Evolutionary conservation across 2,797 vertebrate genomes (phyloP).

Genomic region (Sebastes alutus): DNA sequence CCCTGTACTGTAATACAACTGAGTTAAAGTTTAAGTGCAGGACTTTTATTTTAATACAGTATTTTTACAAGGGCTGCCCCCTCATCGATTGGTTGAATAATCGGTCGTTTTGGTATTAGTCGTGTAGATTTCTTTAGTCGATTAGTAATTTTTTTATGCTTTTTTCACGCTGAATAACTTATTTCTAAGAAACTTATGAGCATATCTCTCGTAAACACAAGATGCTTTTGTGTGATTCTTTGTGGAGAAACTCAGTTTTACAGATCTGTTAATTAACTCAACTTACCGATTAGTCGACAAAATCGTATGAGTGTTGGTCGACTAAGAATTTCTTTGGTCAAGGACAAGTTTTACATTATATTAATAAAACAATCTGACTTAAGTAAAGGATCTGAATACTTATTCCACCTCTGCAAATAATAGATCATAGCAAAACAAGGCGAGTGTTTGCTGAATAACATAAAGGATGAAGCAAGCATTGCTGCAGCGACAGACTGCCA

Average conservation of each 20-base stretch:
- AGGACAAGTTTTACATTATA: not conserved
- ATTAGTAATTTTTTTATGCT: too few species aligned
- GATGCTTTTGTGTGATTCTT: too few species aligned
- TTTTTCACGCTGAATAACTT: too few species aligned
- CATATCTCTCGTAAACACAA: too few species aligned
- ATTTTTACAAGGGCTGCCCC: not conserved
- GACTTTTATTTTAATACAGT: not conserved
- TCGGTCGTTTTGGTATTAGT: too few species aligned
- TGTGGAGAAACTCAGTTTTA: too few species aligned
- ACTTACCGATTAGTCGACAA: too few species aligned
- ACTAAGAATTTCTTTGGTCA: too few species aligned
- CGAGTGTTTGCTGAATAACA: not conserved
- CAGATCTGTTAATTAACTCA: too few species aligned
- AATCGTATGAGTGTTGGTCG: rapidly evolving
- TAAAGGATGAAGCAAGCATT: not conserved
- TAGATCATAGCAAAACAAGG: not conserved
- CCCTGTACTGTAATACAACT: not conserved
- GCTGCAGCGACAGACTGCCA: not conserved
- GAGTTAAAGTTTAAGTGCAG: not conserved
- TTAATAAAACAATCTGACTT: not conserved
- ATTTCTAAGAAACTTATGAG: too few species aligned
- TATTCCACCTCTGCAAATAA: not conserved
- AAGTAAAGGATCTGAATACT: not conserved
- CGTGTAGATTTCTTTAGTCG: too few species aligned
- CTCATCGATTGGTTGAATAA: too few species aligned